phyloP scores from a whole-genome alignment of 1,140 invertebrate species.

The Whitmania pigra region DNA sequence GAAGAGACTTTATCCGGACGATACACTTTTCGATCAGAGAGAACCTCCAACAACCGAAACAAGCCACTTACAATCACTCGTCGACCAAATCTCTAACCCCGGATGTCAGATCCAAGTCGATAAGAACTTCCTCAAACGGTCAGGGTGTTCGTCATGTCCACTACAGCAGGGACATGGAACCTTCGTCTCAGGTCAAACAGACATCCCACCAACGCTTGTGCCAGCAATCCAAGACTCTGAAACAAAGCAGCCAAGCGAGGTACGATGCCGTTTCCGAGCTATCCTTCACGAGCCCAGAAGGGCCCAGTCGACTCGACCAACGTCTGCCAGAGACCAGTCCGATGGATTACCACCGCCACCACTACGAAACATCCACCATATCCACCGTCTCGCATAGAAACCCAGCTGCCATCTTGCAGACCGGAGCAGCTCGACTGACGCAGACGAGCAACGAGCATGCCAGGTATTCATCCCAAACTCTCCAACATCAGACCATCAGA shows the following conservation, averaged over 20 bases:
- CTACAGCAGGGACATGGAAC: background rate
- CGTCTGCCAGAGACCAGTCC: too few species aligned
- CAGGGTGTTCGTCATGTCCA: background rate
- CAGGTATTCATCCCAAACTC: constrained; percentile 4
- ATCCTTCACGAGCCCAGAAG: too few species aligned
- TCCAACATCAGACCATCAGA: constrained; percentile 5
- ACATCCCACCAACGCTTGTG: background rate
- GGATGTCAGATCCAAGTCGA: background rate
- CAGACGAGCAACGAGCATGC: background rate
- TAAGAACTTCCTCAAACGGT: background rate
- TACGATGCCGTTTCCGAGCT: too few species aligned
- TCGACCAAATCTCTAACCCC: background rate
- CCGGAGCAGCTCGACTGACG: background rate
- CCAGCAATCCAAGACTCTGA: background rate
- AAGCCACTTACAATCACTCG: background rate
- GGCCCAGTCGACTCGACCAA: too few species aligned
- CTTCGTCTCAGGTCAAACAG: background rate
- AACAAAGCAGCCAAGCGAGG: too few species aligned
- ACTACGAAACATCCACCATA: background rate
- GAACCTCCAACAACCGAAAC: constrained; percentile 32
- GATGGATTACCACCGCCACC: background rate
- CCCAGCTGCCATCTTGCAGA: background rate
- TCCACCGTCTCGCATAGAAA: background rate
- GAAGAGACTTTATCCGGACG: constrained; percentile 87
- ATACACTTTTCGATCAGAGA: constrained; percentile 90